Base-by-base conservation (phyloP, 2,888 invertebrate species). In the Argyresthia albistria region DNA sequence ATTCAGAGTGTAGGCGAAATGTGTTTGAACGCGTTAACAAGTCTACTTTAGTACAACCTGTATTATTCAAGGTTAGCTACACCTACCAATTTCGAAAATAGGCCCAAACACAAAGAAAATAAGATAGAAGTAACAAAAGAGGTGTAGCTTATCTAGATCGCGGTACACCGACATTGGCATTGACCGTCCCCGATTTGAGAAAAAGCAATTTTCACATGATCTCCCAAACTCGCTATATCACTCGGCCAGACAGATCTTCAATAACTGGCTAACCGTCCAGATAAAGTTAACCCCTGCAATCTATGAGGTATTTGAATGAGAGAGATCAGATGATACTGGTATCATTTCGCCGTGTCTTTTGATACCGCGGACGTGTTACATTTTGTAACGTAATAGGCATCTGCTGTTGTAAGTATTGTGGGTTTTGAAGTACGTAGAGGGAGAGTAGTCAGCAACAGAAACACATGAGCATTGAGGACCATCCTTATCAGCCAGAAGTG, bases 91-190 rank as follows among this genome's bases (percentile, higher is more conserved):
- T 12, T 12, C n/a, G 35, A 12, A 35, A 47, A 25, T 35, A 47
- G 25, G 3, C 2, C 25, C 25, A 25, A 25, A 25, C 3, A 2
- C 25, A 6, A 2, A 25, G 3, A 6, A 25, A 25, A 25, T 25
- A 25, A 25, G 25, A 25, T 25, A 25, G 25, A 25, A 25, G 25
- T 25, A 25, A 2, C 3, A 25, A 25, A 25, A 25, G n/a, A n/a
- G 25, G 2, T 25, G 25, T 25, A 25, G 25, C 25, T 25, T 25
- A 25, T 25, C 25, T 4, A 25, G 25, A 25, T 2, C 25, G 12
- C 47, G 25, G 37, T 37, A 46, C 25, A 11, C 25, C 25, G 50
- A 50, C 50, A 50, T 43, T 50, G 50, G 43, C 43, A 42, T 43
- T 50, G 50, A 50, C 50, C 50, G 42, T 36, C 25, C 12, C 11